Percentiles rank a stretch among this genome's conserved stretches.
Evolutionary conservation across 2,888 invertebrate genomes (phyloP).

Genomic region (Heteropelma amictum): DNA sequence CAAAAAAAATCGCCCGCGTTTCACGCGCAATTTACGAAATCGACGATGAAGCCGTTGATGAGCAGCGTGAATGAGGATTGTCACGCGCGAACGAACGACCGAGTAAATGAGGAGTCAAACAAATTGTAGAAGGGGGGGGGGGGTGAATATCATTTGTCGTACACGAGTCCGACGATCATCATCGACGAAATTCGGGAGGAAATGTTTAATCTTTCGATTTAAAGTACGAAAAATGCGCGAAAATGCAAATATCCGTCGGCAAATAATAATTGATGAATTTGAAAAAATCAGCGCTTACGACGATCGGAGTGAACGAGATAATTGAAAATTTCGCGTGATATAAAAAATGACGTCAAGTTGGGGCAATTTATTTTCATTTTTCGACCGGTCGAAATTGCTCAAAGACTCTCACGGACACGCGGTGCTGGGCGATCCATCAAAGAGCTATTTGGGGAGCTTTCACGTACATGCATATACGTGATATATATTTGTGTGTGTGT

Average conservation of each 20-base stretch:
- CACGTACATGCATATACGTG: conserved; percentile 39
- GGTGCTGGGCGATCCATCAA: conserved; percentile 62
- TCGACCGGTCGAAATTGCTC: conserved; percentile 26
- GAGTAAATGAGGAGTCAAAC: background rate
- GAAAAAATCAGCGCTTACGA: too few relatives aligned
- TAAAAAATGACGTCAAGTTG: conserved; percentile 52
- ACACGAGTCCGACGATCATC: too few relatives aligned
- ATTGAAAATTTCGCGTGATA: conserved; percentile 30
- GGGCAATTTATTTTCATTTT: conserved; percentile 64
- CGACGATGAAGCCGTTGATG: conserved; percentile 18
- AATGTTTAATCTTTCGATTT: too few relatives aligned
- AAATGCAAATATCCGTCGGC: too few relatives aligned
- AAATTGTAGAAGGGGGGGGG: too few relatives aligned
- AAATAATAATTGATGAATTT: too few relatives aligned
- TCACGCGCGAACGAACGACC: background rate
- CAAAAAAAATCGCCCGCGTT: too few relatives aligned
- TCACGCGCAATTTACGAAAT: conserved; percentile 9
- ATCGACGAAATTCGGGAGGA: too few relatives aligned
- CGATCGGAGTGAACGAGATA: too few relatives aligned
- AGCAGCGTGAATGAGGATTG: background rate
- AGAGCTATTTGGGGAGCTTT: conserved; percentile 54
- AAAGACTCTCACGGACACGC: conserved; percentile 34
- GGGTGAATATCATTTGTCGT: too few relatives aligned
- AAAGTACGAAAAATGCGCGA: too few relatives aligned
- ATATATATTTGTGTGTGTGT: conserved; percentile 39